Evolutionary conservation across 2,888 invertebrate species (phyloP).

Genomic region (Nineta flava): DNA sequence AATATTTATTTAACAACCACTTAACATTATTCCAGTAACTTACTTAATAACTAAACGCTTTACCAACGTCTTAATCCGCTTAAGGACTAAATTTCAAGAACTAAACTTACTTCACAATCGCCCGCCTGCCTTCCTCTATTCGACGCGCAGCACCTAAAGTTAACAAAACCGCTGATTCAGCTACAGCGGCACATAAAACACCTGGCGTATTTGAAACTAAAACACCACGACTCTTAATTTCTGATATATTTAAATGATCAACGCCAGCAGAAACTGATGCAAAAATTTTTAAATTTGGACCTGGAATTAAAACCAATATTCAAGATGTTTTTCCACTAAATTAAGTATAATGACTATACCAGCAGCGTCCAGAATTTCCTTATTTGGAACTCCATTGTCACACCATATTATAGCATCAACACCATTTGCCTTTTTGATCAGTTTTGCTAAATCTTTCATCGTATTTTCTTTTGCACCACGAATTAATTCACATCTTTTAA

Average conservation of each 20-base stretch:
- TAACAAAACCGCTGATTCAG: conserved; percentile 66
- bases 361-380: conserved; percentile 23
- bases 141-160: conserved; percentile 60
- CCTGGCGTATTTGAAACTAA: conserved; percentile 66
- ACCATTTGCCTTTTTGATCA: conserved; percentile 35
- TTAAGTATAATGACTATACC: conserved; percentile 19
- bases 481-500: conserved; percentile 19
- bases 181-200: conserved; percentile 60
- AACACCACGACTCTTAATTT: conserved; percentile 53
- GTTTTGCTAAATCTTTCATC: conserved; percentile 27
- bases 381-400: conserved; percentile 33
- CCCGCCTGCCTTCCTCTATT: conserved; percentile 54
- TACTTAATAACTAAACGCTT: conserved; percentile 42
- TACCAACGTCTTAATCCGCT: too few species aligned
- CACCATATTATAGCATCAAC: conserved; percentile 46
- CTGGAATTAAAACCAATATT: conserved; percentile 23
- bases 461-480: conserved; percentile 17
- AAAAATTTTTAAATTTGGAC: conserved; percentile 55
- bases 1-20: too few species aligned
- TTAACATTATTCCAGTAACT: conserved; percentile 8
- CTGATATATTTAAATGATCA: conserved; percentile 64
- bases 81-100: too few species aligned
- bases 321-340: too few species aligned
- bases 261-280: conserved; percentile 76
- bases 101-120: conserved; percentile 43